phyloP scores from a whole-genome alignment of 2,113 vertebrate species.

The Indicator indicator region DNA sequence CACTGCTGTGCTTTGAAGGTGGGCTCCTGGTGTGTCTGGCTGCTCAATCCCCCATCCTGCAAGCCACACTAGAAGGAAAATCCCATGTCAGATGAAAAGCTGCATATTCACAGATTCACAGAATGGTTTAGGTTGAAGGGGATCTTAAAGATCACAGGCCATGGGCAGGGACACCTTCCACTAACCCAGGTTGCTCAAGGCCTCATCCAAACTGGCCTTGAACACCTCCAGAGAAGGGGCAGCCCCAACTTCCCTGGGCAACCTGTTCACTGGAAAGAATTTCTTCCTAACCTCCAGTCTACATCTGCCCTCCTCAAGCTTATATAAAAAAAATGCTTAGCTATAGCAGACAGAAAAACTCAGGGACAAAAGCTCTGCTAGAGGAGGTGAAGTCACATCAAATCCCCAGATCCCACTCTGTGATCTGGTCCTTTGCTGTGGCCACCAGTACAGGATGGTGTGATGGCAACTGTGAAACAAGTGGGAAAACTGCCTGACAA shows the following conservation, averaged over 20 bases:
- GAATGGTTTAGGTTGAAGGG: too few species aligned
- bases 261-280: too few species aligned
- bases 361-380: neutral
- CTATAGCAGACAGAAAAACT: neutral
- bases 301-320: neutral
- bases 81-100: neutral
- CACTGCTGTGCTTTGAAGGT: neutral
- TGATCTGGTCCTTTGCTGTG: neutral
- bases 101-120: neutral
- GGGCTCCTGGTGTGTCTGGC: neutral
- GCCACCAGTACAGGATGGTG: neutral
- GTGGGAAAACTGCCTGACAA: neutral
- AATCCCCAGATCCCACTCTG: neutral
- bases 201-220: too few species aligned
- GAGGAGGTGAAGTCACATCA: neutral
- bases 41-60: neutral
- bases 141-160: too few species aligned
- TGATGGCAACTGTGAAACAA: neutral
- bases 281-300: too few species aligned
- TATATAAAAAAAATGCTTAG: rapidly evolving
- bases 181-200: too few species aligned
- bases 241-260: too few species aligned
- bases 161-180: too few species aligned
- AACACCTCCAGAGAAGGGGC: too few species aligned
- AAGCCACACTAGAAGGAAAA: neutral